A percentile compares a stretch with the other conserved stretches of the same genome.
phyloP scores from a whole-genome alignment of 2,888 invertebrate genomes.

The Morinoia aosen region DNA sequence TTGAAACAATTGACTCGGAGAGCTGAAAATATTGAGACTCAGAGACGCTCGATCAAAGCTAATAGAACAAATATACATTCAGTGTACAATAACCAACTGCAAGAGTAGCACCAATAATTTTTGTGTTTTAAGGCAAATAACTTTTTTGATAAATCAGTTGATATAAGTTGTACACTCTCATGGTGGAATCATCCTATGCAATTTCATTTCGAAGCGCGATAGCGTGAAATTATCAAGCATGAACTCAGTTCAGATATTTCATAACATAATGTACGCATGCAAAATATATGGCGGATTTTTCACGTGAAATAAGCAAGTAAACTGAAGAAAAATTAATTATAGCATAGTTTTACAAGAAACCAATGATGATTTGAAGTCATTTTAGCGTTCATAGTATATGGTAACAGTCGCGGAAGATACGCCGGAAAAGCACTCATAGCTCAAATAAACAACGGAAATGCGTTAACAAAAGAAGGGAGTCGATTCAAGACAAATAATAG shows the following conservation, averaged over 20 bases:
- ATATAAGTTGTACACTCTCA: too few relatives aligned
- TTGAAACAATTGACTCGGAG: too few relatives aligned
- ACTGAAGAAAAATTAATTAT: background rate
- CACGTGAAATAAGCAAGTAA: background rate
- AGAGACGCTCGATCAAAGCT: too few relatives aligned
- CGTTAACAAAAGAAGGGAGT: background rate
- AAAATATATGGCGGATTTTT: background rate
- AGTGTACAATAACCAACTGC: too few relatives aligned
- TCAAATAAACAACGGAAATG: background rate
- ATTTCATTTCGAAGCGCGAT: background rate
- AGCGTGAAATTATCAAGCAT: background rate
- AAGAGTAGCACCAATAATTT: too few relatives aligned
- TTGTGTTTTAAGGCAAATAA: too few relatives aligned
- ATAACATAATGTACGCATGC: background rate
- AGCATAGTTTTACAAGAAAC: background rate
- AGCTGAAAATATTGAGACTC: too few relatives aligned
- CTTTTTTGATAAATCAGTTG: too few relatives aligned
- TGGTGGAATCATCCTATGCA: too few relatives aligned
- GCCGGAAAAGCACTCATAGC: background rate
- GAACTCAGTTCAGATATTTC: background rate
- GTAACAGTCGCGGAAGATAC: background rate
- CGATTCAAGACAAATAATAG: background rate
- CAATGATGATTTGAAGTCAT: background rate
- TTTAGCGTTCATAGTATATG: background rate
- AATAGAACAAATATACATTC: too few relatives aligned